Evolutionary conservation across 64 coral and sea anemone species (phyloP).

Genomic region (Platygyra sinensis): DNA sequence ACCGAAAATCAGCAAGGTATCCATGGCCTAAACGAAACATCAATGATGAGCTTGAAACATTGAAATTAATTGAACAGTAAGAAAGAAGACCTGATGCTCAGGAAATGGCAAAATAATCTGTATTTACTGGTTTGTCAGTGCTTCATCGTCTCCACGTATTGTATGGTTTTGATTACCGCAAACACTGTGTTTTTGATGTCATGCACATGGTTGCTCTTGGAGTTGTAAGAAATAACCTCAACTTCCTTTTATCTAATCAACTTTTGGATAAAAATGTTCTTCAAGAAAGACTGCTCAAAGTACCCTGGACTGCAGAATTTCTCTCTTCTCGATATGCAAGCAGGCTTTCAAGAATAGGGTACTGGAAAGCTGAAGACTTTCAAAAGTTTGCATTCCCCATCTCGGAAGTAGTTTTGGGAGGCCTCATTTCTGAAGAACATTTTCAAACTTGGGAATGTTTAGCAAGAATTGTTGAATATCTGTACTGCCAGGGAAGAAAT

Average conservation of each 20-base stretch:
- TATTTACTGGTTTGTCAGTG: slow-evolving; percentile 67
- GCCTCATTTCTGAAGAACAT: not conserved
- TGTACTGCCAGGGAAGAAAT: slow-evolving; percentile 42
- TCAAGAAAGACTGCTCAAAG: slow-evolving; percentile 36
- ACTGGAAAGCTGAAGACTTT: slow-evolving; percentile 66
- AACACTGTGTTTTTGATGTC: slow-evolving; percentile 46
- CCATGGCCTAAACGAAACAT: slow-evolving; percentile 59
- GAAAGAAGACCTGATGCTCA: slow-evolving; percentile 53
- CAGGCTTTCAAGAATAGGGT: slow-evolving; percentile 26
- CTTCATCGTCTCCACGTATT: slow-evolving; percentile 53
- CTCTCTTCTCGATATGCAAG: slow-evolving; percentile 39
- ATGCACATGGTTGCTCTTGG: slow-evolving; percentile 38
- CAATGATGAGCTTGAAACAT: slow-evolving; percentile 23
- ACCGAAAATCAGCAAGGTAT: slow-evolving; percentile 31
- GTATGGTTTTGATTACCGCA: slow-evolving; percentile 66
- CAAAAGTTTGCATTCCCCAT: slow-evolving; percentile 56
- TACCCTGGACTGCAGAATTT: slow-evolving; percentile 67
- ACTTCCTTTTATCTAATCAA: slow-evolving; percentile 39
- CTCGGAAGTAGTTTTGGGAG: slow-evolving; percentile 43
- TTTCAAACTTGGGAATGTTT: slow-evolving; percentile 28
- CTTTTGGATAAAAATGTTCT: slow-evolving; percentile 14
- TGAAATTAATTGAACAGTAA: slow-evolving; percentile 44
- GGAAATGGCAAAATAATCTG: slow-evolving; percentile 58
- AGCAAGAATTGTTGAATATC: slow-evolving; percentile 37
- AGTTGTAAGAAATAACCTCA: slow-evolving; percentile 52